Base-by-base conservation (phyloP, 1,140 invertebrate species). In the Procambarus virginalis region DNA sequence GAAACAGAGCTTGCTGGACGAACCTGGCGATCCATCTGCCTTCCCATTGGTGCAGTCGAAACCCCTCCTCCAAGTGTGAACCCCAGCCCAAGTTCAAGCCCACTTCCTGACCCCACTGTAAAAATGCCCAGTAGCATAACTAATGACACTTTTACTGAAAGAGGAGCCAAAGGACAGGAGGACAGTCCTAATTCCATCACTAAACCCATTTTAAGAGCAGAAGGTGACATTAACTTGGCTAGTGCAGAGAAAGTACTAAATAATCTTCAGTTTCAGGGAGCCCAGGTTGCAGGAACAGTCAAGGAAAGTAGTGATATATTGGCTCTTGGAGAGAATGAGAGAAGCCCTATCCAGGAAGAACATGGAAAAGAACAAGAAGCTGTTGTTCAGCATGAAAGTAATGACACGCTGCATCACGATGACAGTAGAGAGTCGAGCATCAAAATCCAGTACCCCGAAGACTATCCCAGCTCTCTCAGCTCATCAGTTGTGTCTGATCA, bases 1-100 rank as follows among this genome's bases (percentile, higher is more conserved):
- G 93, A 95, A 3, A 95, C 95, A 3, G 97, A 98, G 94, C 95
- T 97, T 76, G 97, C 97, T 76, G 98, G 98, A 2, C 97, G 97
- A 93, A 96, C 96, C 91, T 98, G 98, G 98, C 95, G 96, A 92
- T 94, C 95, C 82, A 81, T 93, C 10, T 79, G 90, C 46, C 83
- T 92, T 10, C 85, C 90, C 6, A 34, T 91, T 17, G 68, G 68
- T 10, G 22, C 73, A 17, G 55, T 68, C 14, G 86, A 89, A 20
- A 80, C 83, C 46, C 89, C 89, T 46, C 34, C 34, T 48, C 77
- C 81, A 17, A 90, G 83, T 17, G 34, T 20, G 4, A 80, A 60
- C 49, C 77, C 73, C 34, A 80, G 58, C 49, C 84, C 89, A 14
- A 64, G 64, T 17, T 22, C 83, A 45, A 82, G 79, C 17, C 84